Evolutionary conservation across 2,888 invertebrate genomes (phyloP).

Genomic region (Pharmacophagus antenor): DNA sequence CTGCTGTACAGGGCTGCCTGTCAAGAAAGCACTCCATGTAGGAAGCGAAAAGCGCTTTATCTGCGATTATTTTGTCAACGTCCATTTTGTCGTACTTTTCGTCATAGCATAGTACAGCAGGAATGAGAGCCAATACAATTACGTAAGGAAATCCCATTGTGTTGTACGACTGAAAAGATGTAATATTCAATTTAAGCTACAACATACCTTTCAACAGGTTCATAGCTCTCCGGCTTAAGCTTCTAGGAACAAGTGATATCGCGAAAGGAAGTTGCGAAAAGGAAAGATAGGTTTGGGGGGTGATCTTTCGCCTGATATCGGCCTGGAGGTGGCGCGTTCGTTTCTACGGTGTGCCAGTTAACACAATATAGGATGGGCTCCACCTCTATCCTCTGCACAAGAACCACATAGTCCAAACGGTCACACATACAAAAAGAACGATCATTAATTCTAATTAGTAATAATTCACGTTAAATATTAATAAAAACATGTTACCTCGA

Average conservation of each 20-base stretch:
- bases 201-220: neutral
- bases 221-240: neutral
- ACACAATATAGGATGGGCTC: too few species aligned
- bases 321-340: too few species aligned
- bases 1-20: constrained; percentile 57
- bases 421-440: too few species aligned
- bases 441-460: neutral
- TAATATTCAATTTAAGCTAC: neutral
- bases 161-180: neutral
- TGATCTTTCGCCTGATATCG: too few species aligned
- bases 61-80: constrained; percentile 59
- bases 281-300: too few species aligned
- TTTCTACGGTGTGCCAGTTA: too few species aligned
- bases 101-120: constrained; percentile 53
- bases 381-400: too few species aligned
- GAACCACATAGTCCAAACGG: too few species aligned
- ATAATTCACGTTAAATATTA: neutral
- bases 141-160: neutral
- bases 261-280: too few species aligned
- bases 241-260: too few species aligned
- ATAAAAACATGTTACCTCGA: neutral
- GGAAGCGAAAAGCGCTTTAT: constrained; percentile 50
- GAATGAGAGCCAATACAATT: constrained; percentile 36
- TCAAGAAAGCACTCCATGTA: constrained; percentile 64
- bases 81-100: constrained; percentile 62